A percentile compares a stretch with the other conserved stretches of the same genome.
These are phyloP conservation scores for Gasterosteus nipponicus DNA, from an alignment of 2,113 vertebrate species.

Conservation along the genomic window DNA sequence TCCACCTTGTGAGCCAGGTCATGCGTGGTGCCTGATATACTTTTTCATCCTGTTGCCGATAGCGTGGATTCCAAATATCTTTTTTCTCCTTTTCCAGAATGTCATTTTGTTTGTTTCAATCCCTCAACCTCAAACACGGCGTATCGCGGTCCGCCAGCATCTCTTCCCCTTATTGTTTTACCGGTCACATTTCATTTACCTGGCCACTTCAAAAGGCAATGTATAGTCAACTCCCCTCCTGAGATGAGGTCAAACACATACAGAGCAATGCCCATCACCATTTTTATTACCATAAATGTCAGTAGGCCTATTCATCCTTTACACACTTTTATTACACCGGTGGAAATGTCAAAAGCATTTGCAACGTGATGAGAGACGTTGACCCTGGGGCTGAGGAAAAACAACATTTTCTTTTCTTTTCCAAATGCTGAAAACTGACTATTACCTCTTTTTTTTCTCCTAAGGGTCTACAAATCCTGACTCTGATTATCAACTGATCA, in stretches of 20 bases:
- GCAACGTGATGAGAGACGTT: conserved; percentile 39
- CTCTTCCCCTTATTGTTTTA: conserved; percentile 68
- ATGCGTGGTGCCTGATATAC: conserved; percentile 50
- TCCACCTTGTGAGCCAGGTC: conserved; percentile 59
- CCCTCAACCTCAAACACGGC: conserved; percentile 44
- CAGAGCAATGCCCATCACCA: conserved; percentile 56
- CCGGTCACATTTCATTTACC: conserved; percentile 73
- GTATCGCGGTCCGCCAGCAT: conserved; percentile 21
- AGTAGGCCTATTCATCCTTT: conserved; percentile 79
- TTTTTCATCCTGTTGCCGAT: conserved; percentile 58
- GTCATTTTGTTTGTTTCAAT: conserved; percentile 64
- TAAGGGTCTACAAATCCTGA: conserved; percentile 12
- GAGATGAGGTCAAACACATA: conserved; percentile 80
- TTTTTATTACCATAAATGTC: conserved; percentile 87
- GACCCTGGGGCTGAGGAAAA: conserved; percentile 29
- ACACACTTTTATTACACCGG: conserved; percentile 71
- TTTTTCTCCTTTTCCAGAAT: conserved; percentile 58
- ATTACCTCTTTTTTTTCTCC: conserved; percentile 25
- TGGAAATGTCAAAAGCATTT: conserved; percentile 81
- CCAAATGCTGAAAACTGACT: not conserved
- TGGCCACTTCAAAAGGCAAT: conserved; percentile 79
- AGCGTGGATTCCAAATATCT: conserved; percentile 58
- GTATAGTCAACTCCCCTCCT: conserved; percentile 77
- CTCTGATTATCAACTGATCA: conserved; percentile 44
- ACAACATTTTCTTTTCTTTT: conserved; percentile 6